phyloP scores from a whole-genome alignment of 2,797 vertebrate genomes.

The Synaphobranchus kaupii region DNA sequence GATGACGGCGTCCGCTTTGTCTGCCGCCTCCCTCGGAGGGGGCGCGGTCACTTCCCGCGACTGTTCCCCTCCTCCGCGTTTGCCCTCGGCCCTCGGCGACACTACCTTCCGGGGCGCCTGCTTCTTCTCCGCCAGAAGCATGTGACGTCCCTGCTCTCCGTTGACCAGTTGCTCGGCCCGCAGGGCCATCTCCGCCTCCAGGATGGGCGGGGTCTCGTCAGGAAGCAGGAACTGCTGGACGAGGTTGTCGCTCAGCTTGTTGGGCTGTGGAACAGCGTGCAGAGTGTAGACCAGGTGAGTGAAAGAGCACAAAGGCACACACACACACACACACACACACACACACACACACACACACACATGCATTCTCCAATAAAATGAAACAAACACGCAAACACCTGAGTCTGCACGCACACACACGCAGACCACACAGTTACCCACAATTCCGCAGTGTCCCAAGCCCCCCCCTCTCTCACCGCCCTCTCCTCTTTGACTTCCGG shows the following conservation, averaged over 20 bases:
- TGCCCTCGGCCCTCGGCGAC: slow-evolving; percentile 29
- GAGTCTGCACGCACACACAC: neutral
- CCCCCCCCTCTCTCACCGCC: slow-evolving; percentile 45
- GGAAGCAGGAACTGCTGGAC: slow-evolving; percentile 76
- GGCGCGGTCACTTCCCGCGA: slow-evolving; percentile 35
- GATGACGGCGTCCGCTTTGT: slow-evolving; percentile 17
- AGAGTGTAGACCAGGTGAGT: neutral
- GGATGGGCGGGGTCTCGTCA: slow-evolving; percentile 67
- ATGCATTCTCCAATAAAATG: neutral
- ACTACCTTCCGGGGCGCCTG: slow-evolving; percentile 32
- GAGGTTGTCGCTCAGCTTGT: slow-evolving; percentile 69
- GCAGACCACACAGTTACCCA: neutral
- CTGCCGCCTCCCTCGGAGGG: slow-evolving; percentile 9
- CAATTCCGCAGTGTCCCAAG: neutral
- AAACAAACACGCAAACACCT: neutral
- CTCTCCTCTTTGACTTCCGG: slow-evolving; percentile 72
- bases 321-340: neutral
- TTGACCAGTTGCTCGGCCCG: slow-evolving; percentile 53
- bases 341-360: neutral
- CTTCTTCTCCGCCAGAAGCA: slow-evolving; percentile 47
- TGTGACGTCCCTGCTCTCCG: slow-evolving; percentile 45
- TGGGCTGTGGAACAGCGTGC: slow-evolving; percentile 56
- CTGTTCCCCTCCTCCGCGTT: neutral
- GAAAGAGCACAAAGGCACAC: neutral
- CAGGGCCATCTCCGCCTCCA: slow-evolving; percentile 66